phyloP scores from a whole-genome alignment of 2,888 invertebrate genomes.

The Melieria picta region DNA sequence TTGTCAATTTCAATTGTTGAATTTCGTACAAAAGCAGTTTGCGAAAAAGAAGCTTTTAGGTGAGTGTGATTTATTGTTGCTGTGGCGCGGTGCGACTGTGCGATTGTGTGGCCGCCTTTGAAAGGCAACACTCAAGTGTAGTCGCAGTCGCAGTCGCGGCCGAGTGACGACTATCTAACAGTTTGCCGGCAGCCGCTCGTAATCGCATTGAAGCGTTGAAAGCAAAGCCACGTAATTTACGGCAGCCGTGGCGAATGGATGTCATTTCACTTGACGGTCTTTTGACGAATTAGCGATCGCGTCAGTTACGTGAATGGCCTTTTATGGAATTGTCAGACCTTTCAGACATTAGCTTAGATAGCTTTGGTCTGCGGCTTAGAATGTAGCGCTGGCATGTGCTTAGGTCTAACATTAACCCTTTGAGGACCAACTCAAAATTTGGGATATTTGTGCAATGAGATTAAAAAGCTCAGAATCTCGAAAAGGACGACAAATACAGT shows the following conservation, averaged over 20 bases:
- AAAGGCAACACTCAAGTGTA: neutral
- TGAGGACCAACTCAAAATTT: too few relatives aligned
- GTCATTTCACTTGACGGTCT: conserved; percentile 36
- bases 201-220: conserved; percentile 47
- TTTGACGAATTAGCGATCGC: conserved; percentile 39
- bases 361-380: too few relatives aligned
- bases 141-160: neutral
- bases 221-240: conserved; percentile 42
- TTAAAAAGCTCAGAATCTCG: too few relatives aligned
- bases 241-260: conserved; percentile 45
- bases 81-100: neutral
- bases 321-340: too few relatives aligned
- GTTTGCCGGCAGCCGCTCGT: conserved; percentile 22
- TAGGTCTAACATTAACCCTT: too few relatives aligned
- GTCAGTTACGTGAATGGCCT: neutral
- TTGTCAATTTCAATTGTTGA: conserved; percentile 14
- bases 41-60: neutral
- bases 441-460: too few relatives aligned
- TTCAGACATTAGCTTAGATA: too few relatives aligned
- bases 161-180: conserved; percentile 1
- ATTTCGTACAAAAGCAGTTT: conserved; percentile 8
- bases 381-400: too few relatives aligned
- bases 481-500: too few relatives aligned
- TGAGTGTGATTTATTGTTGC: too few relatives aligned
- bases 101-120: neutral